Conservation (phyloP, 2,113 vertebrate genomes). For the Sakesphorus luctuosus region DNA sequence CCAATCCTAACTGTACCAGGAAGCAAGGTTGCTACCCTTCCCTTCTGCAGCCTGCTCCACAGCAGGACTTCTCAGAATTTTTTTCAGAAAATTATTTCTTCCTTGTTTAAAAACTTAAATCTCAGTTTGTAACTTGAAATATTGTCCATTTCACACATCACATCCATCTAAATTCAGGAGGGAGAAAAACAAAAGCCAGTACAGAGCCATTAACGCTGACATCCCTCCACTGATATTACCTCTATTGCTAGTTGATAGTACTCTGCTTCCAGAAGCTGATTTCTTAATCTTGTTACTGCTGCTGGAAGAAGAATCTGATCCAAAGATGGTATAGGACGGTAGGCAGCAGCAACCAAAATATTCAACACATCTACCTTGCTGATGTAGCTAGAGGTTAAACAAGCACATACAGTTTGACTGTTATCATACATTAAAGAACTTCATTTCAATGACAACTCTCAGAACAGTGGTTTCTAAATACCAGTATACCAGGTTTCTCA, state of each 20-base stretch:
- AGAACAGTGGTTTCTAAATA: background rate
- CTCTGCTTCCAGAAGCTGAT: conserved; percentile 93
- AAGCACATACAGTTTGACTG: background rate
- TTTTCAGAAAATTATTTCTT: background rate
- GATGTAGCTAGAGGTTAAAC: conserved; percentile 84
- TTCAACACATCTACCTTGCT: conserved; percentile 96
- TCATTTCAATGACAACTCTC: background rate
- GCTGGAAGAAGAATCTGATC: conserved; percentile 91
- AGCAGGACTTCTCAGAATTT: background rate
- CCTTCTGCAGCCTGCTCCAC: background rate
- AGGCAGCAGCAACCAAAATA: conserved; percentile 91
- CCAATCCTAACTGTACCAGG: background rate
- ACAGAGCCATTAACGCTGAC: background rate
- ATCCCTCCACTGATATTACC: conserved; percentile 67
- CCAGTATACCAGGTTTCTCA: background rate
- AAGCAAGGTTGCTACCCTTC: background rate
- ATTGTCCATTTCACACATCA: background rate
- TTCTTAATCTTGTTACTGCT: conserved; percentile 89
- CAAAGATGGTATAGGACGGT: conserved; percentile 91
- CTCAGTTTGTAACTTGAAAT: background rate
- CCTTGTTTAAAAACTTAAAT: background rate
- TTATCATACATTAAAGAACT: background rate
- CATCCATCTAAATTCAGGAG: background rate
- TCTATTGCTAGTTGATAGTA: conserved; percentile 95
- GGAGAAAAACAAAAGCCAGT: background rate